Percentiles rank a stretch among this genome's conserved stretches.
phyloP scores from a whole-genome alignment of 2,888 invertebrate species.

The Trichogramma evanescens region DNA sequence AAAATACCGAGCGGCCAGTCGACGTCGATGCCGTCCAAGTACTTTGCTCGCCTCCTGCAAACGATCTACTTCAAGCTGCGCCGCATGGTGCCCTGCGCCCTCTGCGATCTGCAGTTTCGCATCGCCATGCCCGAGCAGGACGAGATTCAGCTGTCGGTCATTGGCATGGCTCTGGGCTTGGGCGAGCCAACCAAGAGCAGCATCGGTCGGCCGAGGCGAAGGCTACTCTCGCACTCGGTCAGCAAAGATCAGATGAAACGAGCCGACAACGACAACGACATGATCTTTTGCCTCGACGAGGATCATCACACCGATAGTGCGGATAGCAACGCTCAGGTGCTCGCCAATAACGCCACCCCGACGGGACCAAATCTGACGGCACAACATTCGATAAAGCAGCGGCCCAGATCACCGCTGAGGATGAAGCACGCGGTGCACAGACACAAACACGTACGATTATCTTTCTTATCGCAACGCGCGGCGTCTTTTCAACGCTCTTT shows the following conservation, averaged over 20 bases:
- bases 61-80: conserved; percentile 82
- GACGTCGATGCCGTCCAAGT: conserved; percentile 49
- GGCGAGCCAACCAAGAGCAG: conserved; percentile 54
- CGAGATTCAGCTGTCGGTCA: conserved; percentile 62
- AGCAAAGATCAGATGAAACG: conserved; percentile 38
- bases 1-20: conserved; percentile 53
- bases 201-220: conserved; percentile 46
- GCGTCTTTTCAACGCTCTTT: no score
- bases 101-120: conserved; percentile 73
- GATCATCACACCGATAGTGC: conserved; percentile 49
- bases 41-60: conserved; percentile 53
- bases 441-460: conserved; percentile 35
- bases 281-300: conserved; percentile 79
- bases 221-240: conserved; percentile 36
- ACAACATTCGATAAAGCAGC: conserved; percentile 41
- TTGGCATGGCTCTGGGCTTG: conserved; percentile 74
- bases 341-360: conserved; percentile 13
- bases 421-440: conserved; percentile 35
- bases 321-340: conserved; percentile 2
- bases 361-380: conserved; percentile 31
- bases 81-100: conserved; percentile 77
- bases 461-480: background rate
- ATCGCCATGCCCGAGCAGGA: conserved; percentile 83
- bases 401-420: conserved; percentile 54
- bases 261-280: conserved; percentile 59